phyloP scores from a whole-genome alignment of 2,797 vertebrate genomes.

The Tiaroga cobitis region DNA sequence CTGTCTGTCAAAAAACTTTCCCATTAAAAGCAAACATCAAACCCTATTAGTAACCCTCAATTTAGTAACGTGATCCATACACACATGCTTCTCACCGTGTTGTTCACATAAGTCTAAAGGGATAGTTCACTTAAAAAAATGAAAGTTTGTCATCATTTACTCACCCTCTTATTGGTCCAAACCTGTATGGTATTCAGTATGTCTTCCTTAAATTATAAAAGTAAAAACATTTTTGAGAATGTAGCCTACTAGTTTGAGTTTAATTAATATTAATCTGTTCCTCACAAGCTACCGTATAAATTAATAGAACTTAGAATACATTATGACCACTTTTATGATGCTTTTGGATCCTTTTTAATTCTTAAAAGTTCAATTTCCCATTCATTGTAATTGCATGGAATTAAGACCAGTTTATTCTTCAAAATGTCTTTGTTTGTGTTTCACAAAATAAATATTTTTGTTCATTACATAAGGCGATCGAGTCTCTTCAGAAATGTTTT shows the following conservation, averaged over 20 bases:
- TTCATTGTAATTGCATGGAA: background rate
- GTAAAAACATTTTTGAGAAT: background rate
- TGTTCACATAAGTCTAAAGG: conserved; percentile 12
- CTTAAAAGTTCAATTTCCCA: background rate
- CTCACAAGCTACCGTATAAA: background rate
- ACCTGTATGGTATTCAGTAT: background rate
- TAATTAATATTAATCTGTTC: background rate
- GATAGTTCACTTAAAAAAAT: background rate
- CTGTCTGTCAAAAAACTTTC: conserved; percentile 6
- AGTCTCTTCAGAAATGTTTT: too few species aligned
- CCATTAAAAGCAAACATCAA: conserved; percentile 29
- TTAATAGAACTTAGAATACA: background rate
- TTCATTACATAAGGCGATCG: too few species aligned
- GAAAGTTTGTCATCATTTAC: background rate
- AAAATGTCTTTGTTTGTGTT: background rate
- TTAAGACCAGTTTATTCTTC: background rate
- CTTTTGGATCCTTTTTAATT: too few species aligned
- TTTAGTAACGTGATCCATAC: conserved; percentile 18
- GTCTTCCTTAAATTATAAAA: background rate
- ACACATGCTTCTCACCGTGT: background rate
- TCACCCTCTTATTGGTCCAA: background rate
- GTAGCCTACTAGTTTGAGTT: background rate
- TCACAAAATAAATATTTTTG: background rate
- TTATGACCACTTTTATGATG: background rate
- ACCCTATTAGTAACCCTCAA: conserved; percentile 14